Evolutionary conservation across 2,888 invertebrate species (phyloP), one percentile per base, ranked within the genome.

Genomic region (Himalopsyche anomala): DNA sequence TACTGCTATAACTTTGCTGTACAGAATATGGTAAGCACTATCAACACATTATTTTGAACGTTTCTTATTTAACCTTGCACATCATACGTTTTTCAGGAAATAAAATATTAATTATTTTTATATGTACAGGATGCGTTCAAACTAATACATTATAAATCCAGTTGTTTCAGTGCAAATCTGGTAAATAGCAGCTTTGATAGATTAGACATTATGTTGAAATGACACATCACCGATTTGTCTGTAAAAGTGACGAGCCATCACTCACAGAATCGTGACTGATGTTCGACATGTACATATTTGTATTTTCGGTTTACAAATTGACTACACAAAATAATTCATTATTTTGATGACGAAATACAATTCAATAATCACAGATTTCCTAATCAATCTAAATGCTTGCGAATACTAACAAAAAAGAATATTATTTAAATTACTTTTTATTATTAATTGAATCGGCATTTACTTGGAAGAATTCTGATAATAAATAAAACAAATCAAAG

Each of bases 241-340:
- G 19, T 62, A 62, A 62, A 62, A 62, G 62, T 62, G 62, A 62
- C 62, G 62, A 62, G 62, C 62, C 62, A 19, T 62, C 62, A 19
- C 62, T 62, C 62, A 62, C 8, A 62, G 5, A 11, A 62, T 62
- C 62, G 62, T 62, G 62, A 62, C 62, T 62, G 62, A 19, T 62
- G 62, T 62, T 62, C 28, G 62, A 62, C 62, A 62, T 62, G 62
- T 19, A 19, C 19, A 62, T 62, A 62, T 62, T 62, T 62, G 19
- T 62, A 62, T 62, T 62, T n/a, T 62, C 4, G 62, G 62, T 62
- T 62, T 19, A 62, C 62, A 62, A 62, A 62, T 62, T 62, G 62
- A 62, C 62, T 62, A 28, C 28, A 62, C 62, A n/a, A 19, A 62
- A 62, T 62, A 62, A 19, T 15, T 6, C 28, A 19, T 62, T 62